phyloP scores from a whole-genome alignment of 2,888 invertebrate genomes.

The Drosophila nigritarsus region DNA sequence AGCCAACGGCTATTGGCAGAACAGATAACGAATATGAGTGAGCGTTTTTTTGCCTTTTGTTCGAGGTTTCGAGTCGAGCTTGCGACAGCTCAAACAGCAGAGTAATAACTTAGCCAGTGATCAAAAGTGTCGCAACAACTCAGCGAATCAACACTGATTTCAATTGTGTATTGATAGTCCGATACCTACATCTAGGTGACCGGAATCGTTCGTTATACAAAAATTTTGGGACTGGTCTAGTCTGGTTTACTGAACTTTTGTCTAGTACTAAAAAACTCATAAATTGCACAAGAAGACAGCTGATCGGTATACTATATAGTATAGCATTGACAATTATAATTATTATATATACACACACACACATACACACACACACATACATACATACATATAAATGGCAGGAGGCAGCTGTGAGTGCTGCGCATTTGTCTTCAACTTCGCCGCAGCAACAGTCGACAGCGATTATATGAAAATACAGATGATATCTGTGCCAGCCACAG shows the following conservation, averaged over 20 bases:
- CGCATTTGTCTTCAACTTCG: slow-evolving; percentile 65
- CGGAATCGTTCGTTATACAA: slow-evolving; percentile 8
- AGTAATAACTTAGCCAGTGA: slow-evolving; percentile 56
- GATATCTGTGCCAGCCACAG: slow-evolving; percentile 46
- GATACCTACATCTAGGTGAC: slow-evolving; percentile 4
- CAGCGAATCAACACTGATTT: background rate
- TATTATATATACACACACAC: slow-evolving; percentile 47
- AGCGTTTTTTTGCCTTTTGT: slow-evolving; percentile 60
- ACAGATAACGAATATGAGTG: slow-evolving; percentile 55
- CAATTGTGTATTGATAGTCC: background rate
- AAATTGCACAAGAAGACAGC: slow-evolving; percentile 37
- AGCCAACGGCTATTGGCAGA: slow-evolving; percentile 41
- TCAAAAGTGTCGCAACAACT: slow-evolving; percentile 60
- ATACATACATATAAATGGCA: slow-evolving; percentile 41
- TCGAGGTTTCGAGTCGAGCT: slow-evolving; percentile 74
- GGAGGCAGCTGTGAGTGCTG: slow-evolving; percentile 61
- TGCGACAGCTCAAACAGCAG: slow-evolving; percentile 47
- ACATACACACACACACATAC: background rate
- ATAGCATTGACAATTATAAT: slow-evolving; percentile 26
- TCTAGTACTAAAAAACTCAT: slow-evolving; percentile 48
- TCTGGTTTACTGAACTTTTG: slow-evolving; percentile 41
- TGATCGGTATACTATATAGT: slow-evolving; percentile 42
- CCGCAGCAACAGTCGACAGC: slow-evolving; percentile 43
- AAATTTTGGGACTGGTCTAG: slow-evolving; percentile 15
- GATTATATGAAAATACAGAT: slow-evolving; percentile 57